A percentile compares a stretch with the other conserved stretches of the same genome.
These are phyloP conservation scores for Lates japonicus DNA, from an alignment of 2,797 vertebrate species.

Conservation along the genomic window DNA sequence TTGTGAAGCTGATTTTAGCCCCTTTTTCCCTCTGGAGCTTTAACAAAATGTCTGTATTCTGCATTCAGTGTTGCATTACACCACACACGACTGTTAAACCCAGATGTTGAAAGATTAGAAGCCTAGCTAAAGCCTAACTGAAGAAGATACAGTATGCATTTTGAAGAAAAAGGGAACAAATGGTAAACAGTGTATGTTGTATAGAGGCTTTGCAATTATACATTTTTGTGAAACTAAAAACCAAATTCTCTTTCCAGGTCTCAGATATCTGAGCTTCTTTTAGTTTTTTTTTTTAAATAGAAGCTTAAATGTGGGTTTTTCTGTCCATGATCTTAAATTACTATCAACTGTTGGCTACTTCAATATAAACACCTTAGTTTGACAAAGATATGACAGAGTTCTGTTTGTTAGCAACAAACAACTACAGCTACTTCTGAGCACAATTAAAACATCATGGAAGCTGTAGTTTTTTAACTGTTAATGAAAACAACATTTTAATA, in stretches of 20 bases:
- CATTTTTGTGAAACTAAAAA: background rate
- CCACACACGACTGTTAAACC: constrained; percentile 54
- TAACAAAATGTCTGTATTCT: constrained; percentile 66
- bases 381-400: background rate
- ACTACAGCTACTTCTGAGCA: background rate
- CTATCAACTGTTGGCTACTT: background rate
- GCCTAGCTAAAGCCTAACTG: constrained; percentile 30
- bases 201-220: constrained; percentile 36
- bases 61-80: constrained; percentile 58
- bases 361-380: background rate
- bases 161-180: constrained; percentile 50
- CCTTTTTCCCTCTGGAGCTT: constrained; percentile 62
- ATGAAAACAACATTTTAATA: background rate
- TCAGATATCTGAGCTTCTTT: background rate
- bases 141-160: constrained; percentile 26
- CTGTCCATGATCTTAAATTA: background rate
- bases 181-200: constrained; percentile 33
- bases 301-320: background rate
- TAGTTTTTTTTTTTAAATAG: background rate
- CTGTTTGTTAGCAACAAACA: background rate
- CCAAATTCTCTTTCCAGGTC: background rate
- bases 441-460: background rate
- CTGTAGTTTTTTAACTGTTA: background rate
- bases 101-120: constrained; percentile 41
- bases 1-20: constrained; percentile 66